phyloP scores from a whole-genome alignment of 2,888 invertebrate genomes.

The Lasiommata megera region DNA sequence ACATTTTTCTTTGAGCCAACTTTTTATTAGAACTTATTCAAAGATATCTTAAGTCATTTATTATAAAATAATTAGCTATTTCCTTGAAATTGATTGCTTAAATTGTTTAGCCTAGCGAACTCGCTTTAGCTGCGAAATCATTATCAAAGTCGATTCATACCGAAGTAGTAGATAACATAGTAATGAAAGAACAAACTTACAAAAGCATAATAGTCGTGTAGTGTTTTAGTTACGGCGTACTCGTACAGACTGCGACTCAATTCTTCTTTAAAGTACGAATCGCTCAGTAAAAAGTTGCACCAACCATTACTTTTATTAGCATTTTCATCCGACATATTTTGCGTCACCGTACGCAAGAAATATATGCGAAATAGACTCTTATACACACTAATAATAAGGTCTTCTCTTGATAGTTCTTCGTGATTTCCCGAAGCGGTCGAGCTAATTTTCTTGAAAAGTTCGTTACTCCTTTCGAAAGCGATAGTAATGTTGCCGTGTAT shows the following conservation, averaged over 20 bases:
- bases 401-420: constrained; percentile 37
- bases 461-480: constrained; percentile 45
- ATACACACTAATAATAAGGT: constrained; percentile 38
- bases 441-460: constrained; percentile 35
- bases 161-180: background rate
- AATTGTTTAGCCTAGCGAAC: too few relatives aligned
- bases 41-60: too few relatives aligned
- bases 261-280: constrained; percentile 37
- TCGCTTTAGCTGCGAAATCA: too few relatives aligned
- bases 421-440: constrained; percentile 27
- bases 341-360: constrained; percentile 33
- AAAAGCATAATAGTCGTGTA: constrained; percentile 54
- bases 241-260: constrained; percentile 44
- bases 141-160: too few relatives aligned
- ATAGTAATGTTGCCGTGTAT: constrained; percentile 48
- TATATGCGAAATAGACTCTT: constrained; percentile 44
- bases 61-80: too few relatives aligned
- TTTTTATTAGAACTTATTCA: too few relatives aligned
- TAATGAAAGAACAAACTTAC: constrained; percentile 48
- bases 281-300: constrained; percentile 28
- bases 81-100: too few relatives aligned
- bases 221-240: constrained; percentile 42
- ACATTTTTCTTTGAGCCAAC: too few relatives aligned
- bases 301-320: constrained; percentile 9
- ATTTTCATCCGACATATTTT: background rate